These are phyloP conservation scores for Idaea dimidiata DNA, from an alignment of 2,888 invertebrate genomes.

Conservation along the genomic window DNA sequence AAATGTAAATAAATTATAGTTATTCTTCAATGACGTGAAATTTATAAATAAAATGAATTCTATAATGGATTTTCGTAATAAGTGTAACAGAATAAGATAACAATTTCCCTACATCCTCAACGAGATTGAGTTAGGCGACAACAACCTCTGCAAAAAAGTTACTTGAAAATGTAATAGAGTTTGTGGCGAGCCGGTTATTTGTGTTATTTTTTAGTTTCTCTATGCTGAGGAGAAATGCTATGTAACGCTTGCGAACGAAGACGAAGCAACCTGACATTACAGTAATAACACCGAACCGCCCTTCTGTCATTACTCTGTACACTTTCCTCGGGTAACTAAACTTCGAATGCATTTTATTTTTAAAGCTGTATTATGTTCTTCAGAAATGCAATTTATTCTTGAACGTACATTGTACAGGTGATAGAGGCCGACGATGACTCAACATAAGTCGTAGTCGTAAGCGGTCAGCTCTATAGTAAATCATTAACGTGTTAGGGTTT, in stretches of 20 bases:
- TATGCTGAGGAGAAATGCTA: slow-evolving; percentile 67
- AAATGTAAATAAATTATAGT: neutral
- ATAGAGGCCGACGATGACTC: slow-evolving; percentile 11
- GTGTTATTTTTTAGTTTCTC: slow-evolving; percentile 71
- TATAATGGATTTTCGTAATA: slow-evolving; percentile 52
- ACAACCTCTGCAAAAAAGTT: slow-evolving; percentile 74
- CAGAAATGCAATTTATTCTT: slow-evolving; percentile 47
- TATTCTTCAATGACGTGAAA: neutral
- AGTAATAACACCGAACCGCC: slow-evolving; percentile 73
- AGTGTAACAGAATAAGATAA: slow-evolving; percentile 66
- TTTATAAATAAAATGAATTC: slow-evolving; percentile 43
- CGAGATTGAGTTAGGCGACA: slow-evolving; percentile 72
- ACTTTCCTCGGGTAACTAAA: slow-evolving; percentile 67
- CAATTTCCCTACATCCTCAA: slow-evolving; percentile 75
- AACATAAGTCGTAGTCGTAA: slow-evolving; percentile 19
- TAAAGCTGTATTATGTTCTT: slow-evolving; percentile 43
- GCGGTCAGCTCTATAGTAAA: slow-evolving; percentile 16
- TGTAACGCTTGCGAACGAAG: slow-evolving; percentile 72
- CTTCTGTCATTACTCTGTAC: slow-evolving; percentile 74
- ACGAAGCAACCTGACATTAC: slow-evolving; percentile 73
- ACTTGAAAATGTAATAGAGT: slow-evolving; percentile 77
- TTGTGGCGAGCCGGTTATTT: slow-evolving; percentile 75
- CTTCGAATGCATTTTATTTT: slow-evolving; percentile 56
- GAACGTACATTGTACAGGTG: slow-evolving; percentile 12
- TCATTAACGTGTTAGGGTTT: slow-evolving; percentile 22